Base-by-base conservation (phyloP, 2,888 invertebrate species). In the Himalopsyche anomala region DNA sequence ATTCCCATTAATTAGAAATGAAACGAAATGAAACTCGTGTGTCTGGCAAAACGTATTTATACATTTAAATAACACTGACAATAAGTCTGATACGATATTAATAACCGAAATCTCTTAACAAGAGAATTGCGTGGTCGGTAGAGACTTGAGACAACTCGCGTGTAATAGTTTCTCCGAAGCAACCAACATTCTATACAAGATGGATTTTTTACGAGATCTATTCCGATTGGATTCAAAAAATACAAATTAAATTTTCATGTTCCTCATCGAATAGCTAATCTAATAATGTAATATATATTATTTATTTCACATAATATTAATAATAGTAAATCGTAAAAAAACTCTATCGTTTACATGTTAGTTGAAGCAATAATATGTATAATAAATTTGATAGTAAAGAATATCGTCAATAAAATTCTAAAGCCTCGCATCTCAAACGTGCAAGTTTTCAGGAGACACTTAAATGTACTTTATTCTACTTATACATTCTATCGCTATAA, bases 121-220 rank as follows among this genome's bases (percentile, higher is more conserved):
- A 84, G 86, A 87, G 38, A 87, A 87, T 87, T 84, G 86, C 84
- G 86, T 87, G 86, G 86, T 82, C 81, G 80, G 84, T 74, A 15
- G 74, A 74, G 36, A 36, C 36, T 36, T 74, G 74, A 74, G 74
- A 74, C 74, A 74, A 74, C 74, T 74, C 74, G 74, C 74, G 74
- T 74, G 74, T 38, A 74, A 74, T 74, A 74, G 74, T 74, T 15
- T 74, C 74, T 74, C 74, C 74, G 36, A 38, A 74, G 74, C 36
- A 74, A 74, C 74, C 36, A 74, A 74, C 74, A 38, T 74, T 74
- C 74, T 74, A 74, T 36, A 74, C 74, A 74, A 74, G 74, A 51
- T 12, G 74, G 38, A 74, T 74, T 36, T 74, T 74, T 74, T 74
- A 38, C 12, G 74, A 15, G 51, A 51, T 51, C 51, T 51, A 51